A percentile compares a stretch with the other conserved stretches of the same genome.
phyloP scores from a whole-genome alignment of 2,888 invertebrate genomes.

The Sinotaia quadrata region DNA sequence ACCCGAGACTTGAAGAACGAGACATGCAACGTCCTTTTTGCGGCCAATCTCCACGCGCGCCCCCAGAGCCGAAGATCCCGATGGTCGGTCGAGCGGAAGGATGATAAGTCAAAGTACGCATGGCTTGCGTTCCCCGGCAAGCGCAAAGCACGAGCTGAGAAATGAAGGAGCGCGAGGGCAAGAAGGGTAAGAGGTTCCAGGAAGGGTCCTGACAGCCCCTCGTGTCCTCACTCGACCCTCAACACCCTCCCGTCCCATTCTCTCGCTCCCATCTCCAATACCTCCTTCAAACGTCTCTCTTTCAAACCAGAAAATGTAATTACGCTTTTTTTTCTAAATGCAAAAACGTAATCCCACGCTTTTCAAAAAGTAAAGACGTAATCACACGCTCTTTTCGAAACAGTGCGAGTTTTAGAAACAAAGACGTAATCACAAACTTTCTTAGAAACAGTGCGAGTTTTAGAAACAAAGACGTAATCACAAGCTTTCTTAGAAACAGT shows the following conservation, averaged over 20 bases:
- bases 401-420: too few relatives aligned
- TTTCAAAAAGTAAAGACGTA: too few relatives aligned
- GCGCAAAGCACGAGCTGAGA: neutral
- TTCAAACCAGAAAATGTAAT: too few relatives aligned
- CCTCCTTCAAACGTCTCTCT: neutral
- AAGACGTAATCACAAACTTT: too few relatives aligned
- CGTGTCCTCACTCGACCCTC: too few relatives aligned
- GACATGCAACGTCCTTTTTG: neutral
- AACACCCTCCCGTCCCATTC: neutral
- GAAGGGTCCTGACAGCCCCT: too few relatives aligned
- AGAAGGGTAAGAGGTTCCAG: neutral
- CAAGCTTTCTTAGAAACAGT: too few relatives aligned
- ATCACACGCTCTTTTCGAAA: too few relatives aligned
- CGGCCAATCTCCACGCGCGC: neutral
- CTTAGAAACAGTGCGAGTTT: too few relatives aligned
- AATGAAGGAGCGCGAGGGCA: neutral
- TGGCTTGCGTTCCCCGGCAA: neutral
- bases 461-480: too few relatives aligned
- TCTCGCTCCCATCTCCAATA: neutral
- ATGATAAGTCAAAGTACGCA: neutral
- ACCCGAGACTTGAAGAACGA: constrained; percentile 13
- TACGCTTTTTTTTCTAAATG: too few relatives aligned
- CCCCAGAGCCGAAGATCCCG: neutral
- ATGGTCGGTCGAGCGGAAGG: neutral
- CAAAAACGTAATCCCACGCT: too few relatives aligned